These are phyloP conservation scores for Tragelaphus scriptus DNA, from an alignment of 2,113 vertebrate species.

Conservation along the genomic window DNA sequence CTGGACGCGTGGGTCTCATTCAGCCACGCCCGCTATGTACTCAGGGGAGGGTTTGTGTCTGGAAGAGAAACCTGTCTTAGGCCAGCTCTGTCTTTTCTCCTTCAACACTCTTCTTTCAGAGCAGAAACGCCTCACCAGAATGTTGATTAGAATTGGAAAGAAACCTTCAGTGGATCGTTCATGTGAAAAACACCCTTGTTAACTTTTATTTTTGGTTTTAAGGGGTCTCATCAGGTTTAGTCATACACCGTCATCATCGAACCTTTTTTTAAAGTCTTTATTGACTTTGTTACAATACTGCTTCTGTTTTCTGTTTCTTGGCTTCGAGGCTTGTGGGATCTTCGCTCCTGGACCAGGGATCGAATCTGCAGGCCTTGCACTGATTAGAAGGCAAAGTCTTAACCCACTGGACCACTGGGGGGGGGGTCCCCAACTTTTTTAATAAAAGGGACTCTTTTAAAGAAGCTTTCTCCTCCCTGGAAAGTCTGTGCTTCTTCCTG, in stretches of 20 bases:
- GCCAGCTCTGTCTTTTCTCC: not conserved
- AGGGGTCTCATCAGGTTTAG: not conserved
- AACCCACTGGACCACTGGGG: not conserved
- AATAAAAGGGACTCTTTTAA: not conserved
- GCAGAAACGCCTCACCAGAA: not conserved
- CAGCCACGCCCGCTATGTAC: no score
- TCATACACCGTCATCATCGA: no score
- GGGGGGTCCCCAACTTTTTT: not conserved
- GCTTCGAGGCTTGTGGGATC: not conserved
- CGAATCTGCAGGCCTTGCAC: not conserved
- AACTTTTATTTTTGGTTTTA: not conserved
- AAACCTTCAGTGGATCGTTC: not conserved
- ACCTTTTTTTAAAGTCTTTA: not conserved
- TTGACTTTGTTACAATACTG: not conserved
- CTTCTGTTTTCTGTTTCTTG: not conserved
- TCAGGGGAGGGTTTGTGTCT: fast-evolving
- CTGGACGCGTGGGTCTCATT: fast-evolving
- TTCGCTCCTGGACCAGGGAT: fast-evolving
- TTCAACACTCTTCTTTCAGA: not conserved
- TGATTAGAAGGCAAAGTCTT: not conserved
- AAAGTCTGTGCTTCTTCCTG: not conserved
- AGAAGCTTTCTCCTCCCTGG: not conserved
- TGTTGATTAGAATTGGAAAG: not conserved
- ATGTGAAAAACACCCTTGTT: not conserved
- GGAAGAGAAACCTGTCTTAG: not conserved